These are phyloP conservation scores for Phoxinus phoxinus DNA, from an alignment of 2,113 vertebrate genomes.

Conservation along the genomic window DNA sequence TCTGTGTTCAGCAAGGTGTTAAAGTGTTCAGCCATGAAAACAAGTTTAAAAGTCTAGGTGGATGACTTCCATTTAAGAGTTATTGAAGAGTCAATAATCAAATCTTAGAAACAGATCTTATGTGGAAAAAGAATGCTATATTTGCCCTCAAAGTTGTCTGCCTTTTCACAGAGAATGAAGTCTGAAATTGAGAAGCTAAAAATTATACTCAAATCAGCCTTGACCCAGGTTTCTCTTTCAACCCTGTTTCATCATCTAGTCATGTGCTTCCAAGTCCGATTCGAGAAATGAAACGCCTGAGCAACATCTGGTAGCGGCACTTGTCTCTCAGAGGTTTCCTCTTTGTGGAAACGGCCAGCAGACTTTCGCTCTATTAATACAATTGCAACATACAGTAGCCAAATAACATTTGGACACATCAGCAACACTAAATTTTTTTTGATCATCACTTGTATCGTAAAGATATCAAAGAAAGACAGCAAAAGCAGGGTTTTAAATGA, in stretches of 20 bases:
- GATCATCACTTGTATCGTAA: background rate
- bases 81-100: background rate
- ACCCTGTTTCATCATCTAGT: constrained; percentile 48
- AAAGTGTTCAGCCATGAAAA: background rate
- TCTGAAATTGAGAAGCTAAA: background rate
- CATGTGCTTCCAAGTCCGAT: constrained; percentile 7
- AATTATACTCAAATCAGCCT: constrained; percentile 34
- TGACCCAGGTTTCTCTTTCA: constrained; percentile 46
- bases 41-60: background rate
- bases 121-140: background rate
- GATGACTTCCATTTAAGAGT: constrained; percentile 9
- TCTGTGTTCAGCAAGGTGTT: too few relatives aligned
- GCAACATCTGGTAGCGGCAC: constrained; percentile 17
- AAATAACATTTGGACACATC: constrained; percentile 1
- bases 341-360: constrained; percentile 11
- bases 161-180: background rate
- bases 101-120: background rate
- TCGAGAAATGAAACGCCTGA: constrained; percentile 25
- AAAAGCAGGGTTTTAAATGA: background rate
- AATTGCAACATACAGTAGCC: background rate
- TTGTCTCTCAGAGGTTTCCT: constrained; percentile 12
- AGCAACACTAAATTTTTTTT: background rate
- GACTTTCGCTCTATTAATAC: background rate
- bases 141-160: background rate
- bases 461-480: background rate